Evolutionary conservation across 2,797 vertebrate genomes (phyloP).

Genomic region (Amphiprion clarkii): DNA sequence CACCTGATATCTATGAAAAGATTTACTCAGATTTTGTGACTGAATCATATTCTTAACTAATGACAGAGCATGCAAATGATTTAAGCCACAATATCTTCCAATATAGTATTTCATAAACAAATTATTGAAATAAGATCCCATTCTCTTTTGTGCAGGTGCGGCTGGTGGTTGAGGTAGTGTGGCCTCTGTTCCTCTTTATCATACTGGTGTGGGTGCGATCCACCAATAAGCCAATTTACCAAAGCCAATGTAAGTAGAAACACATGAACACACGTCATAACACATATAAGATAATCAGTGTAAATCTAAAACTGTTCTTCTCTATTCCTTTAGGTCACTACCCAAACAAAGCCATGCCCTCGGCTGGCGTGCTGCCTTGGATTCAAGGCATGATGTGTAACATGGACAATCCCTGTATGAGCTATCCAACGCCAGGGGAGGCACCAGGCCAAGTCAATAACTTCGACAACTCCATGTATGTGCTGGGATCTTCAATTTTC

Average conservation of each 20-base stretch:
- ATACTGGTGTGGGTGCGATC: conserved; percentile 94
- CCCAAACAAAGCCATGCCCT: conserved; percentile 98
- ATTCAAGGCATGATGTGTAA: conserved; percentile 97
- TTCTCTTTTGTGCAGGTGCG: conserved; percentile 87
- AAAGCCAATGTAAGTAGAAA: conserved; percentile 94
- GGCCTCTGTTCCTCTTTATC: conserved; percentile 98
- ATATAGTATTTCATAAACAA: conserved; percentile 4
- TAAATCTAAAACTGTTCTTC: not conserved
- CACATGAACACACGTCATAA: no score
- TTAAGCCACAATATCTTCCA: not conserved
- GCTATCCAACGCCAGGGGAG: conserved; percentile 93
- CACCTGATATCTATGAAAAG: not conserved
- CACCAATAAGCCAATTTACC: conserved; percentile 90
- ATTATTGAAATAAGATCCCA: conserved; percentile 2
- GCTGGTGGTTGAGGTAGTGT: conserved; percentile 91
- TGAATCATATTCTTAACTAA: no score
- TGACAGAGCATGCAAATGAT: conserved; percentile 17
- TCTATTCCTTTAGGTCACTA: conserved; percentile 89
- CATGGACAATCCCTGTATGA: conserved; percentile 93
- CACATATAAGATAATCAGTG: not conserved
- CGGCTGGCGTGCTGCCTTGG: conserved; percentile 96
- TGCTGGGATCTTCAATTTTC: conserved; percentile 27
- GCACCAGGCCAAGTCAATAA: conserved; percentile 95
- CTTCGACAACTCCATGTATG: conserved; percentile 95
- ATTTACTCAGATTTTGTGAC: conserved; percentile 10